Evolutionary conservation across 1,140 invertebrate genomes (phyloP).

Genomic region (Trachymyrmex cornetzi): DNA sequence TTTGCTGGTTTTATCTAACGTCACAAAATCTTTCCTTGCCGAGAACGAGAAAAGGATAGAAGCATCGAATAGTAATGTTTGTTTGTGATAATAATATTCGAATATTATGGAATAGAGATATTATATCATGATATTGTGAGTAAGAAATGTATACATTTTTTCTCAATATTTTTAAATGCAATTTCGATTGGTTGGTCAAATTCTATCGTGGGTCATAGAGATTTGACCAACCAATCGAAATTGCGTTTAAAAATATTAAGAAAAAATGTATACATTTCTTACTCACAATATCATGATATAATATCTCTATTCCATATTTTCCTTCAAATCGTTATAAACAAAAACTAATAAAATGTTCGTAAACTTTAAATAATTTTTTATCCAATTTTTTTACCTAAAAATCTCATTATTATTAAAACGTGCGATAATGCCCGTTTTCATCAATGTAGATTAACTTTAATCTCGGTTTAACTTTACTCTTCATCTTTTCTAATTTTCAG

Average conservation of each 20-base stretch:
- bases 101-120: not conserved
- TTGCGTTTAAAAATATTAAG: not conserved
- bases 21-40: constrained; percentile 1
- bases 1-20: constrained; percentile 37
- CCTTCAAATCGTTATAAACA: not conserved
- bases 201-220: not conserved
- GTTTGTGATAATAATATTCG: not conserved
- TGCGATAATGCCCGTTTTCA: not conserved
- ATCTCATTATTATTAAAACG: constrained; percentile 1
- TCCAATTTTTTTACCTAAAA: not conserved
- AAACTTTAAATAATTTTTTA: not conserved
- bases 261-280: not conserved
- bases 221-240: not conserved
- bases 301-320: not conserved
- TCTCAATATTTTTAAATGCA: not conserved
- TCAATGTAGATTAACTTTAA: too few relatives aligned
- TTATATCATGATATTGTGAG: not conserved
- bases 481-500: too few relatives aligned
- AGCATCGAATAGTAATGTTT: not conserved
- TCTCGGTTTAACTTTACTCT: too few relatives aligned
- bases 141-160: not conserved
- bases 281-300: not conserved
- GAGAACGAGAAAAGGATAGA: not conserved
- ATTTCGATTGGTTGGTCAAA: not conserved
- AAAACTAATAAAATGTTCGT: constrained; percentile 7